These are phyloP conservation scores for Alviniconcha strummeri DNA, from an alignment of 2,888 invertebrate species.

Conservation along the genomic window DNA sequence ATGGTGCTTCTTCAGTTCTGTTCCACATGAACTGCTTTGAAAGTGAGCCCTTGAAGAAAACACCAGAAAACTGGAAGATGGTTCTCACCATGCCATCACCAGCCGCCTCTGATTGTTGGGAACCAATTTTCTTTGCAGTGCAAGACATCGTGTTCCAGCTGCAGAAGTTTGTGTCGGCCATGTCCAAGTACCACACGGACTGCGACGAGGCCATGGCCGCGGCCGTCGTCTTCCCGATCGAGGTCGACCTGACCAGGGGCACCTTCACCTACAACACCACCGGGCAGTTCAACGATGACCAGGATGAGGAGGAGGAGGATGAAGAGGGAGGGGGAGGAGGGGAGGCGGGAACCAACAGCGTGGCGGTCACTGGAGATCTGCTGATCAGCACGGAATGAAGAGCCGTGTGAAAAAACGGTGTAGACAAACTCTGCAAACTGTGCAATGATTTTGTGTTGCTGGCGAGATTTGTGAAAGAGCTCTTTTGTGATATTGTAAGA, in stretches of 20 bases:
- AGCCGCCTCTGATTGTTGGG: no score
- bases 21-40: no score
- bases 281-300: constrained; percentile 68
- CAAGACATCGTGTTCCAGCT: constrained; percentile 89
- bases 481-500: neutral
- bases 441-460: no score
- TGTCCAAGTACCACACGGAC: constrained; percentile 85
- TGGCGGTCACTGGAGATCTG: constrained; percentile 52
- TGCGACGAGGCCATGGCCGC: constrained; percentile 84
- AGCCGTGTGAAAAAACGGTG: neutral
- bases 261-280: constrained; percentile 85
- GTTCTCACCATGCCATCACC: no score
- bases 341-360: constrained; percentile 40
- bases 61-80: no score
- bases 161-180: constrained; percentile 87
- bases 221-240: constrained; percentile 91
- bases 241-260: constrained; percentile 93
- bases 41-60: no score
- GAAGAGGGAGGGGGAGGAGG: constrained; percentile 51
- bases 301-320: constrained; percentile 69
- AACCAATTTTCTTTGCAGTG: constrained; percentile 74
- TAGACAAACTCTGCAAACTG: no score
- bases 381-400: constrained; percentile 58
- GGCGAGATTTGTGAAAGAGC: neutral
- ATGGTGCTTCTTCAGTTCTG: no score